Evolutionary conservation across 2,888 invertebrate genomes (phyloP).

Genomic region (Chydorus sphaericus): DNA sequence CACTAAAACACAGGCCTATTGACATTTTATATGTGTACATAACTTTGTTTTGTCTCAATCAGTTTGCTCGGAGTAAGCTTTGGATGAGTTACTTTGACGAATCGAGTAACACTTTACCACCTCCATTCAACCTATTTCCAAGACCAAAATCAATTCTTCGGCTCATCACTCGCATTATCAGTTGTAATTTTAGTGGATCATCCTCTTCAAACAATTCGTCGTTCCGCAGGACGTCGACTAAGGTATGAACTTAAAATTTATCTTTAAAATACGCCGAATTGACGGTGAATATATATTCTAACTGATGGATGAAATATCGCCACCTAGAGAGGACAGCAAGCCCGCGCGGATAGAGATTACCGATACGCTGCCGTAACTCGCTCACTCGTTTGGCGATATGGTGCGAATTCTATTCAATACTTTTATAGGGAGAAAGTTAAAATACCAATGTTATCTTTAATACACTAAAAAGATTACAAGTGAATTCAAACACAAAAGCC

Average conservation of each 20-base stretch:
- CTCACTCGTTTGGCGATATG: slow-evolving; percentile 68
- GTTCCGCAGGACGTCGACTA: neutral
- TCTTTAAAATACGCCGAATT: no score
- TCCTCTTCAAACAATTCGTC: neutral
- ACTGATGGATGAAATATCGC: no score
- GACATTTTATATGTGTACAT: no score
- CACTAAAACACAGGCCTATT: neutral
- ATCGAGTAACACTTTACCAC: slow-evolving; percentile 64
- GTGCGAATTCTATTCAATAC: neutral
- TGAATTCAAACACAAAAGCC: neutral
- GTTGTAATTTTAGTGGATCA: neutral
- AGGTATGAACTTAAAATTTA: neutral
- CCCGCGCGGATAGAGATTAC: slow-evolving; percentile 50
- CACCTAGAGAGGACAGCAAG: slow-evolving; percentile 39
- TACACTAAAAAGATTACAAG: no score
- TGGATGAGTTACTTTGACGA: slow-evolving; percentile 96
- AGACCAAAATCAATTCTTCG: slow-evolving; percentile 65
- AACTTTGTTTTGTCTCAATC: no score
- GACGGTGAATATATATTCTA: no score
- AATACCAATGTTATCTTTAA: neutral
- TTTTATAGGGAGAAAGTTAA: neutral
- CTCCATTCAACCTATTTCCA: slow-evolving; percentile 86
- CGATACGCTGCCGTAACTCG: slow-evolving; percentile 70
- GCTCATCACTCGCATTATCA: slow-evolving; percentile 32
- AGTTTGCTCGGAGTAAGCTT: slow-evolving; percentile 80